Evolutionary conservation across 2,797 vertebrate genomes (phyloP).

Genomic region (Glyptemys insculpta): DNA sequence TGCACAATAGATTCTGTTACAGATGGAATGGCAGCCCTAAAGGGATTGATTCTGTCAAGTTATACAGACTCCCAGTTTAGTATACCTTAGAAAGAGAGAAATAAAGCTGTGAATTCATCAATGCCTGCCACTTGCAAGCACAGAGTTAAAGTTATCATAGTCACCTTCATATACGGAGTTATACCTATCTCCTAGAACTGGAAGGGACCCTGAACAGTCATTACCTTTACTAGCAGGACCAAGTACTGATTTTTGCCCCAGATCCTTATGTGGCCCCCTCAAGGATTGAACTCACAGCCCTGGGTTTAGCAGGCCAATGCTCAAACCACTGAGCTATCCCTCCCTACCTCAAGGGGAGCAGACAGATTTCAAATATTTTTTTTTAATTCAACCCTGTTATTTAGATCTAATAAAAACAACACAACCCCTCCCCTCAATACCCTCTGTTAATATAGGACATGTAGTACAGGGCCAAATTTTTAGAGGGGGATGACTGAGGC

Average conservation of each 20-base stretch:
- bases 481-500: background rate
- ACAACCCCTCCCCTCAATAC: background rate
- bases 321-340: too few species aligned
- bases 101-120: background rate
- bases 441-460: background rate
- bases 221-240: too few species aligned
- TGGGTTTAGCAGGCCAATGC: too few species aligned
- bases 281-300: too few species aligned
- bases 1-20: constrained; percentile 36
- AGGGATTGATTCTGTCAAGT: background rate
- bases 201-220: too few species aligned
- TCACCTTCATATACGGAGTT: background rate
- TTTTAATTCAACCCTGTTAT: background rate
- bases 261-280: too few species aligned
- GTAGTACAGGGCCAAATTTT: background rate
- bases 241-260: too few species aligned
- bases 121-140: background rate
- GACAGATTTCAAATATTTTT: background rate
- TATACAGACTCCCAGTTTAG: constrained; percentile 23
- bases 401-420: background rate
- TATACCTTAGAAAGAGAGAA: constrained; percentile 7
- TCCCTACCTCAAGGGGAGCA: rapidly evolving
- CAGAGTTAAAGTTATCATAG: background rate
- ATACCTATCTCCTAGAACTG: too few species aligned
- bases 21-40: constrained; percentile 23